A percentile compares a stretch with the other conserved stretches of the same genome.
These are phyloP conservation scores for Drosophila lacertosa DNA, from an alignment of 1,140 invertebrate genomes.

Conservation along the genomic window DNA sequence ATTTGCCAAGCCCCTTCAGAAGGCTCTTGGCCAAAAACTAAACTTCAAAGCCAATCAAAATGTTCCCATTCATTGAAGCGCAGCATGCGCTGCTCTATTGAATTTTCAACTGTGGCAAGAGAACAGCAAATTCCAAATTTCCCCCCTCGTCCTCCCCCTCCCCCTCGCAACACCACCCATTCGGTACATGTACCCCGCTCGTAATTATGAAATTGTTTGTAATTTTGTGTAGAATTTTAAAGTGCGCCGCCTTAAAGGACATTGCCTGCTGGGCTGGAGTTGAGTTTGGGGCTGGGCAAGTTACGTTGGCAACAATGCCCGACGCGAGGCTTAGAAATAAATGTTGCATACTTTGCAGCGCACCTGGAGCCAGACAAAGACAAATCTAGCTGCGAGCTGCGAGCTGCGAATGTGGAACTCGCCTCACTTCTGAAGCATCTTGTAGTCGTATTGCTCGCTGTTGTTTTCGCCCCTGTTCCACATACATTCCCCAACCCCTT, in stretches of 20 bases:
- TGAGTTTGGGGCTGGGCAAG: neutral
- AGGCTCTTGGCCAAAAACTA: slow-evolving; percentile 29
- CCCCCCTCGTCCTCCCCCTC: too few relatives aligned
- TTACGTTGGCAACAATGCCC: slow-evolving; percentile 24
- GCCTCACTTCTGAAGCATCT: slow-evolving; percentile 15
- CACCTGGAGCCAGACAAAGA: slow-evolving; percentile 33
- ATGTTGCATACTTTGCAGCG: slow-evolving; percentile 52
- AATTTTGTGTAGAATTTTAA: slow-evolving; percentile 39
- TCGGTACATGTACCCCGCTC: too few relatives aligned
- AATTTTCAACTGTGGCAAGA: slow-evolving; percentile 34
- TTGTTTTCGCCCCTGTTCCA: slow-evolving; percentile 9
- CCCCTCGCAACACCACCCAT: neutral
- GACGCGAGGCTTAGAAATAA: slow-evolving; percentile 40
- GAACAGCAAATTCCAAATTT: neutral
- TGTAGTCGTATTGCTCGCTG: slow-evolving; percentile 15
- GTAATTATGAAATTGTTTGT: slow-evolving; percentile 54
- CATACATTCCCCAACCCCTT: slow-evolving; percentile 10
- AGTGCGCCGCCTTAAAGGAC: slow-evolving; percentile 27
- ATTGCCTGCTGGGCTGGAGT: neutral
- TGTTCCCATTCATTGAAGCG: slow-evolving; percentile 56
- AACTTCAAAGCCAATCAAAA: slow-evolving; percentile 58
- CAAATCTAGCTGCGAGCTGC: slow-evolving; percentile 29
- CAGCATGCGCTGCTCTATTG: slow-evolving; percentile 46
- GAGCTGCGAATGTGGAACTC: slow-evolving; percentile 17
- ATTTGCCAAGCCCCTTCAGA: neutral